Evolutionary conservation across 1,140 invertebrate species (phyloP).

Genomic region (Hormaphis cornu): DNA sequence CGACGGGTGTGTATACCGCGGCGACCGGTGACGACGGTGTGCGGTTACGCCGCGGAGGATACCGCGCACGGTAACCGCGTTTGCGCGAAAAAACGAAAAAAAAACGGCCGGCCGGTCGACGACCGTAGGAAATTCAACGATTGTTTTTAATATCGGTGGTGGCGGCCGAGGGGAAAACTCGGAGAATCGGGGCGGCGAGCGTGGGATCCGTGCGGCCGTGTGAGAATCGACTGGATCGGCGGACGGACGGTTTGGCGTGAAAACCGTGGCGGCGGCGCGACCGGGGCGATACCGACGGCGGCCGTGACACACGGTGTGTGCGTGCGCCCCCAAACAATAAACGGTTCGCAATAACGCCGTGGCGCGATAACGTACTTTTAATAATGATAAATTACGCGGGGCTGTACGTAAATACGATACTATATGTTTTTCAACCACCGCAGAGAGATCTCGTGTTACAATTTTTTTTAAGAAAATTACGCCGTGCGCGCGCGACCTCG

Average conservation of each 20-base stretch:
- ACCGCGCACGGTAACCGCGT: too few relatives aligned
- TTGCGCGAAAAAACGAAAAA: too few relatives aligned
- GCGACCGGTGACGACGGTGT: not conserved
- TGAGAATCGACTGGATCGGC: not conserved
- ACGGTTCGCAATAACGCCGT: too few relatives aligned
- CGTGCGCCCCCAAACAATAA: too few relatives aligned
- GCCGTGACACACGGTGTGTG: slow-evolving; percentile 27
- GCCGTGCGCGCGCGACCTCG: not conserved
- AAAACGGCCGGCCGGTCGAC: too few relatives aligned
- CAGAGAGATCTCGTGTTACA: too few relatives aligned
- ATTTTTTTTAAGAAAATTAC: too few relatives aligned
- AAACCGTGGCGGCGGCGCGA: not conserved
- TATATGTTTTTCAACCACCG: not conserved
- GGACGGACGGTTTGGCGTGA: not conserved
- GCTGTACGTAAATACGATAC: not conserved
- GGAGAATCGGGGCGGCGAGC: not conserved
- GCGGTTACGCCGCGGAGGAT: too few relatives aligned
- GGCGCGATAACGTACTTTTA: too few relatives aligned
- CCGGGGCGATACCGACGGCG: slow-evolving; percentile 23
- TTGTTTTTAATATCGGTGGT: too few relatives aligned
- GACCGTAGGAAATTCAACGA: too few relatives aligned
- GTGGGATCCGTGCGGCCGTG: not conserved
- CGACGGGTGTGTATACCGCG: not conserved
- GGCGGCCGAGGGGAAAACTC: not conserved
- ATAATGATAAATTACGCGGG: too few relatives aligned